These are phyloP conservation scores for Watsonalla cultraria DNA, from an alignment of 2,888 invertebrate species.

Conservation along the genomic window DNA sequence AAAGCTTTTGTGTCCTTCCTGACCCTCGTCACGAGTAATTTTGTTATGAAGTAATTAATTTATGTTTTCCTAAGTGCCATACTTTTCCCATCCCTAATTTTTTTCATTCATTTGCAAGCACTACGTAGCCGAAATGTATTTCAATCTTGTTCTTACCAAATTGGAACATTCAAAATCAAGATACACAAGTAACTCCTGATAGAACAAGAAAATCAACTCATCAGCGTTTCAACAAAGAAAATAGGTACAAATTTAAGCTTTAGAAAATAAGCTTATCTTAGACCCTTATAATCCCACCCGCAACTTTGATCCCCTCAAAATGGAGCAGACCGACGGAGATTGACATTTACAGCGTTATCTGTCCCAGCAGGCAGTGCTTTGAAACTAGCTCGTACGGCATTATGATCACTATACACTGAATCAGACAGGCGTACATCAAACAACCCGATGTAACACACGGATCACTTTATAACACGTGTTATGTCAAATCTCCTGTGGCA, in stretches of 20 bases:
- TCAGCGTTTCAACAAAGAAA: slow-evolving; percentile 50
- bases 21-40: slow-evolving; percentile 65
- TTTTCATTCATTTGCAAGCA: neutral
- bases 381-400: slow-evolving; percentile 43
- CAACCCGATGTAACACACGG: slow-evolving; percentile 25
- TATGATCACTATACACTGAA: slow-evolving; percentile 27
- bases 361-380: slow-evolving; percentile 55
- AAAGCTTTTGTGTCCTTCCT: slow-evolving; percentile 47
- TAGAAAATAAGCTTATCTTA: slow-evolving; percentile 72
- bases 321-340: slow-evolving; percentile 66
- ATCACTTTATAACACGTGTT: slow-evolving; percentile 27
- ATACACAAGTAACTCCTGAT: neutral
- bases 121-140: neutral
- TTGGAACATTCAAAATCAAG: neutral
- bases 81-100: neutral
- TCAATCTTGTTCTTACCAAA: neutral
- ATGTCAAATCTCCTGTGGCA: slow-evolving; percentile 28
- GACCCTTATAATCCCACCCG: slow-evolving; percentile 75
- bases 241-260: slow-evolving; percentile 66
- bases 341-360: slow-evolving; percentile 72
- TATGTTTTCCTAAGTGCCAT: slow-evolving; percentile 24
- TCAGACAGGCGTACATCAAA: slow-evolving; percentile 26
- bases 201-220: slow-evolving; percentile 36
- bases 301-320: slow-evolving; percentile 73
- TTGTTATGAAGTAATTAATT: slow-evolving; percentile 59